Evolutionary conservation across 2,888 invertebrate genomes (phyloP).

Genomic region (Scaptomyza parva): DNA sequence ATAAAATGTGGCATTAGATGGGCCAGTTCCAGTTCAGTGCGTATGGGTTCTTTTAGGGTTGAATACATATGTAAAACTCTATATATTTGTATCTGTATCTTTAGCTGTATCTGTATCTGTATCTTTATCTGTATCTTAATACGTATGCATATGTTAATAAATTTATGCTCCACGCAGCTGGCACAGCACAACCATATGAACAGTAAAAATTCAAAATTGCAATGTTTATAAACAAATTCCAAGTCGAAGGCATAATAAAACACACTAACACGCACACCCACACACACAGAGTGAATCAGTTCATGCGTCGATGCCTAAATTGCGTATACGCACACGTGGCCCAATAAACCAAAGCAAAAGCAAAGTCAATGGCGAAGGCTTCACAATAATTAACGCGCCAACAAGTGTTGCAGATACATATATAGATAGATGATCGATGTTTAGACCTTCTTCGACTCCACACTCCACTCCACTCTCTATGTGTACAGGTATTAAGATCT

Average conservation of each 20-base stretch:
- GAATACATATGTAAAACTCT: constrained; percentile 17
- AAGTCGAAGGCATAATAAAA: constrained; percentile 67
- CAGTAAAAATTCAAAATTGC: constrained; percentile 77
- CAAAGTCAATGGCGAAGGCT: constrained; percentile 74
- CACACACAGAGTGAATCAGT: constrained; percentile 13
- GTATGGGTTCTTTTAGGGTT: constrained; percentile 38
- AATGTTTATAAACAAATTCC: constrained; percentile 80
- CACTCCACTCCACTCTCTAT: constrained; percentile 1
- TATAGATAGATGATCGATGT: constrained; percentile 58
- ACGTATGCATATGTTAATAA: constrained; percentile 70
- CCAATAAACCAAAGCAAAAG: constrained; percentile 51
- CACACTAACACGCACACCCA: constrained; percentile 9
- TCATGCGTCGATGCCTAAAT: constrained; percentile 40
- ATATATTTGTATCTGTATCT: constrained; percentile 19
- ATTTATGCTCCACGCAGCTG: constrained; percentile 76
- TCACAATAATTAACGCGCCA: constrained; percentile 47
- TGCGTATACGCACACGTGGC: constrained; percentile 79
- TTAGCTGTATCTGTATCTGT: constrained; percentile 40
- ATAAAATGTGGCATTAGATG: constrained; percentile 75
- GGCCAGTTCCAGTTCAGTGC: constrained; percentile 38
- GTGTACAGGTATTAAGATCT: background rate
- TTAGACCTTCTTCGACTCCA: constrained; percentile 8
- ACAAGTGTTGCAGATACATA: constrained; percentile 41
- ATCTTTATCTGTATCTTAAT: constrained; percentile 33
- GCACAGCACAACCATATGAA: constrained; percentile 53